Evolutionary conservation across 2,888 invertebrate genomes (phyloP), one percentile per base, ranked within the genome.

Genomic region (Myopa testacea): DNA sequence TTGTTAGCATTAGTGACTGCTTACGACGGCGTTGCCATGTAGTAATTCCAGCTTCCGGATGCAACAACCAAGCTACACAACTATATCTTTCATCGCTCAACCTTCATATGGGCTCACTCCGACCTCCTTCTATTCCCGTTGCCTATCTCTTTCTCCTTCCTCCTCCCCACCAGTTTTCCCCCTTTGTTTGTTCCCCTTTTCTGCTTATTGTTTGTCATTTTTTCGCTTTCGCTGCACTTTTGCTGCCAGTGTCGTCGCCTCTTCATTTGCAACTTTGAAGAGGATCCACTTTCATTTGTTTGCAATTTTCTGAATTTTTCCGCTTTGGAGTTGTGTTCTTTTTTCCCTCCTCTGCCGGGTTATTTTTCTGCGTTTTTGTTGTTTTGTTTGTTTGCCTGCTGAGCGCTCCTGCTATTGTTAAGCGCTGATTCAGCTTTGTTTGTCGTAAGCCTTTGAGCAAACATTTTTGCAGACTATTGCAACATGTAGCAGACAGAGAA

Each of bases 241-340:
- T 77, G 34, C 73, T 73, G 77, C 77, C 77, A 73, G 58, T 73
- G 67, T 65, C 62, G 62, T 26, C 77, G 67, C 81, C 85, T 84
- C 85, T 85, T 85, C 85, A 85, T 85, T 85, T 85, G 84, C 85
- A 81, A 85, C 85, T 84, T 85, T 85, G 86, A 86, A 85, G 85
- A 86, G 86, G 85, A 85, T 85, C 85, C 85, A 85, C 85, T 85
- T 85, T 85, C 85, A 85, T 85, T 85, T 85, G 85, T 85, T 85
- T 85, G 85, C 84, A 68, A 81, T 79, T 82, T 76, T 71, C 76
- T 63, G 76, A 71, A 71, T 71, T 71, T 76, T 76, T 70, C 65
- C 52, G 70, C 70, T 63, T 65, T 45, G 52, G 26, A 60, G 71
- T 70, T 26, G 37, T 19, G 52, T 65, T 73, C 45, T 55, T 60